Conservation (phyloP, 1,140 invertebrate species). For the Melitaea cinxia region DNA sequence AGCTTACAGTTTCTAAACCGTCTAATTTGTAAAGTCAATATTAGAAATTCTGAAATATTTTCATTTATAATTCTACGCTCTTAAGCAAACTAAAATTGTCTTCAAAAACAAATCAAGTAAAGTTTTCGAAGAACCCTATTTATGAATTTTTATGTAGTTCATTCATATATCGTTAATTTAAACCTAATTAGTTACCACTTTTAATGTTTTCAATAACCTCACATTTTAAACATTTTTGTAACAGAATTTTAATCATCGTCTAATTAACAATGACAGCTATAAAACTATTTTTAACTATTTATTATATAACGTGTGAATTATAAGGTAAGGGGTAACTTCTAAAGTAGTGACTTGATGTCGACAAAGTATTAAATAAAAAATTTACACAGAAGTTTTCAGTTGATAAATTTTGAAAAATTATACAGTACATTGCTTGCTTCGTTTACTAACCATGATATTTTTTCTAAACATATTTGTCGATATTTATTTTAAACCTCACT, state of each 20-base stretch:
- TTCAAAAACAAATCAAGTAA: not conserved
- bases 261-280: not conserved
- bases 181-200: conserved; percentile 39
- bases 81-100: not conserved
- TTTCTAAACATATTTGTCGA: conserved; percentile 6
- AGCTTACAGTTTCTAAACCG: too few species aligned
- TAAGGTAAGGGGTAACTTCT: not conserved
- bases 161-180: conserved; percentile 20
- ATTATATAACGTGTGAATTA: not conserved
- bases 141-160: conserved; percentile 18
- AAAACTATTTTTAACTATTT: conserved; percentile 1
- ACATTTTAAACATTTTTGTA: not conserved
- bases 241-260: conserved; percentile 19
- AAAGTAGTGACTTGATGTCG: not conserved
- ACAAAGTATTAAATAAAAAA: not conserved
- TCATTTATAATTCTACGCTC: too few species aligned
- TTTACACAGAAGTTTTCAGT: not conserved
- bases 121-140: conserved; percentile 6
- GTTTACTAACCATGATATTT: not conserved
- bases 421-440: not conserved
- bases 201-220: conserved; percentile 14
- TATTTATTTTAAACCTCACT: conserved; percentile 18
- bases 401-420: not conserved
- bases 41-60: too few species aligned
- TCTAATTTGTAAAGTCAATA: too few species aligned